These are phyloP conservation scores for Balanococcus diminutus DNA, from an alignment of 2,888 invertebrate genomes.

Conservation along the genomic window DNA sequence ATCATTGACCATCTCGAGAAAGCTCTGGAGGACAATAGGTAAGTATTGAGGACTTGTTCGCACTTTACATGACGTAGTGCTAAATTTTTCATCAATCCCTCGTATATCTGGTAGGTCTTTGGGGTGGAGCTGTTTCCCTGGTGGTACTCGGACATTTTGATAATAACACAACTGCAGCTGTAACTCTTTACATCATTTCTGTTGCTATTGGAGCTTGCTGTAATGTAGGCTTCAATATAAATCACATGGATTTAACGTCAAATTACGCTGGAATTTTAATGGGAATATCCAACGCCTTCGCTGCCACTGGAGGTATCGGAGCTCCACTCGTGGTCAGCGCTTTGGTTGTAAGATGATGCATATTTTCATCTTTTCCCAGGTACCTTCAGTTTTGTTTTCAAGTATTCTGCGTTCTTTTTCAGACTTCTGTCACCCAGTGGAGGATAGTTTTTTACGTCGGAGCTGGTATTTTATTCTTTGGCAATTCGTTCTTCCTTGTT, in stretches of 20 bases:
- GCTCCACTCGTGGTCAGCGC: conserved; percentile 76
- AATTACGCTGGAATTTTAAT: conserved; percentile 83
- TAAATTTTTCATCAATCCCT: background rate
- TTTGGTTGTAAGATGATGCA: conserved; percentile 68
- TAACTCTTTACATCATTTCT: conserved; percentile 56
- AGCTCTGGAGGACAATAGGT: conserved; percentile 69
- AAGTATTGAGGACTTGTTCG: too few species aligned
- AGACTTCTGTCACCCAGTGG: conserved; percentile 68
- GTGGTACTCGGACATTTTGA: conserved; percentile 56
- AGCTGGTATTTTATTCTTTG: conserved; percentile 67
- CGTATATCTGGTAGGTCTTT: conserved; percentile 52
- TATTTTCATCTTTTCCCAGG: background rate
- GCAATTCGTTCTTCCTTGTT: conserved; percentile 68
- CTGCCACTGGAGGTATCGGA: conserved; percentile 77
- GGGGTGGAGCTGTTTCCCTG: conserved; percentile 56
- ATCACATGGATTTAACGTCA: conserved; percentile 84
- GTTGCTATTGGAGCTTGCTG: conserved; percentile 70
- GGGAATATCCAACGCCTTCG: conserved; percentile 81
- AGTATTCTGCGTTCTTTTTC: background rate
- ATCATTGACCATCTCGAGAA: conserved; percentile 67
- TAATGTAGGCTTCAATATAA: conserved; percentile 71
- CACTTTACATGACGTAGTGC: too few species aligned
- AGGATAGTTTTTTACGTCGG: conserved; percentile 71
- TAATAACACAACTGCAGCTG: conserved; percentile 45
- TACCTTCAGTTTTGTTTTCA: background rate